Percentiles rank a stretch among this genome's conserved stretches.
phyloP scores from a whole-genome alignment of 2,888 invertebrate genomes.

The Phlogophora meticulosa region DNA sequence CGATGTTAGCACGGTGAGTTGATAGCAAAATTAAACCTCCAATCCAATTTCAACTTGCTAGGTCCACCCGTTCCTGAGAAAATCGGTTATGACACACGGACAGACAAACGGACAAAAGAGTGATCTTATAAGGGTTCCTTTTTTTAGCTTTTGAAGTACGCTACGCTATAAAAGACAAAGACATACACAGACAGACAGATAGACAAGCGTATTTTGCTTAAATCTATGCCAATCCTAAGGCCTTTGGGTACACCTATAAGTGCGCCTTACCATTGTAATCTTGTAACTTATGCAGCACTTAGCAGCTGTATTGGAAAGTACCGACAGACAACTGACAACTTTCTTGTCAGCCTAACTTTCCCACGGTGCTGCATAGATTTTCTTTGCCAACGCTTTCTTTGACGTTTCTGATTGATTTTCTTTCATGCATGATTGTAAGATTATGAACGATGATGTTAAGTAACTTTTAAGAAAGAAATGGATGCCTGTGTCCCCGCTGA shows the following conservation, averaged over 20 bases:
- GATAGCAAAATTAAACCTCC: background rate
- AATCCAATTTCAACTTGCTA: no score
- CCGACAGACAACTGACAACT: conserved; percentile 28
- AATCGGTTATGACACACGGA: no score
- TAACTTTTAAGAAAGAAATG: background rate
- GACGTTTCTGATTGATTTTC: conserved; percentile 39
- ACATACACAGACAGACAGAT: no score
- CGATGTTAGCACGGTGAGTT: conserved; percentile 92
- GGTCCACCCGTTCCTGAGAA: no score
- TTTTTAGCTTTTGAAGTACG: no score
- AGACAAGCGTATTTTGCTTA: no score
- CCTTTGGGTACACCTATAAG: background rate
- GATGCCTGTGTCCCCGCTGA: background rate
- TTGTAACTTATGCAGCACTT: conserved; percentile 13
- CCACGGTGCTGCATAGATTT: conserved; percentile 50
- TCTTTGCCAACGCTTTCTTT: conserved; percentile 45
- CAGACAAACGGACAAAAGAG: no score
- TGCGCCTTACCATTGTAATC: conserved; percentile 15
- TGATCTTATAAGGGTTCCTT: no score
- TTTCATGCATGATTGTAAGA: conserved; percentile 17
- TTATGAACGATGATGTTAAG: conserved; percentile 4
- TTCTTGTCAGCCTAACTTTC: conserved; percentile 52
- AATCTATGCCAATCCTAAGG: background rate
- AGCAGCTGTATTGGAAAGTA: conserved; percentile 53
- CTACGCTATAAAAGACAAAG: no score